These are phyloP conservation scores for Pterocles burchelli DNA, from an alignment of 2,113 vertebrate genomes.

Conservation along the genomic window DNA sequence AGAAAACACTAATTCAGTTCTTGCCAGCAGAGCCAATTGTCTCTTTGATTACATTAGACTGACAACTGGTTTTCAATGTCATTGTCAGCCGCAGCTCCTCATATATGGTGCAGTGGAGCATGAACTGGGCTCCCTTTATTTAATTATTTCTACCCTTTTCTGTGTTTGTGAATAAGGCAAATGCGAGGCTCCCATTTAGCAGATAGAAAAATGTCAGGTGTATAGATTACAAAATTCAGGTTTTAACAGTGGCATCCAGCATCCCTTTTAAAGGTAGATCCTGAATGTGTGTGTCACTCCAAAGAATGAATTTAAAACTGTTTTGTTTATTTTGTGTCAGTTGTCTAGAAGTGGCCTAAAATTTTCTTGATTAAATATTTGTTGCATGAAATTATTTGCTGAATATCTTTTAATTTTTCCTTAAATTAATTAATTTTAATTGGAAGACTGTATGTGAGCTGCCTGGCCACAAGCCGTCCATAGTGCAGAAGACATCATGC, in stretches of 20 bases:
- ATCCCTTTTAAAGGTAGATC: neutral
- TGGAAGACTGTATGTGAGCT: neutral
- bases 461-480: neutral
- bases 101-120: constrained; percentile 20
- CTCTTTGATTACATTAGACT: constrained; percentile 74
- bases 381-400: neutral
- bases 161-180: constrained; percentile 1
- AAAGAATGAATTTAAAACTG: neutral
- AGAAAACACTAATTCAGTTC: constrained; percentile 74
- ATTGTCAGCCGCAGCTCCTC: constrained; percentile 59
- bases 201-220: neutral
- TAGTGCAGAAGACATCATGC: rapidly evolving
- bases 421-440: neutral
- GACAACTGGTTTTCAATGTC: constrained; percentile 76
- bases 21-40: constrained; percentile 74
- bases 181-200: neutral
- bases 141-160: constrained; percentile 60
- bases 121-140: constrained; percentile 58
- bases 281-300: rapidly evolving
- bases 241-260: neutral
- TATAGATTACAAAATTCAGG: neutral
- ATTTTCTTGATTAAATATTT: neutral
- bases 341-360: neutral
- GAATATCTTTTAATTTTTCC: neutral
- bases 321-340: neutral